A percentile compares a stretch with the other conserved stretches of the same genome.
Conservation (phyloP, 2,113 vertebrate species). For the Nibea coibor region DNA sequence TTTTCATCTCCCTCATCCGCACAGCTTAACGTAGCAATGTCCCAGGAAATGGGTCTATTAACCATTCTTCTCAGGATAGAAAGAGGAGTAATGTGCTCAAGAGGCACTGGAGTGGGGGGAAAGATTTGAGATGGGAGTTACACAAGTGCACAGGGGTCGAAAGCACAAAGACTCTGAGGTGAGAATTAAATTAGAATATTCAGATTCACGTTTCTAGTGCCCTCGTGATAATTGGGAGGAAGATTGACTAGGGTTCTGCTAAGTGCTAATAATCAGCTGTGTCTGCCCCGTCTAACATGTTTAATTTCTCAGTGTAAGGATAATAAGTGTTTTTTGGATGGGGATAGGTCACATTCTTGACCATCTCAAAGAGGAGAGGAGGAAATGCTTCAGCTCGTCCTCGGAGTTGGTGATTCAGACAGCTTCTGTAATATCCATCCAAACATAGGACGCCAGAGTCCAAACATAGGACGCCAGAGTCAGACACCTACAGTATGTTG, state of each 20-base stretch:
- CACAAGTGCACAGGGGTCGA: constrained; percentile 13
- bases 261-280: constrained; percentile 63
- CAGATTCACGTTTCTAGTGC: constrained; percentile 66
- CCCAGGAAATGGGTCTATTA: constrained; percentile 70
- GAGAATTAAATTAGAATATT: constrained; percentile 71
- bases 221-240: constrained; percentile 66
- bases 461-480: neutral
- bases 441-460: neutral
- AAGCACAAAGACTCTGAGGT: constrained; percentile 41
- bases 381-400: neutral
- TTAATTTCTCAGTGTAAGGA: constrained; percentile 45
- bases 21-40: constrained; percentile 58
- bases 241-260: constrained; percentile 54
- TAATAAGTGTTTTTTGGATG: constrained; percentile 62
- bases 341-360: constrained; percentile 59
- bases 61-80: constrained; percentile 45
- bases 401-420: neutral
- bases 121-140: constrained; percentile 57
- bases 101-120: constrained; percentile 61
- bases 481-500: neutral
- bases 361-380: neutral
- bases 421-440: neutral
- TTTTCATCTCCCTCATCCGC: constrained; percentile 71
- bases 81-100: constrained; percentile 70
- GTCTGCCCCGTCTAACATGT: constrained; percentile 51